A percentile compares a stretch with the other conserved stretches of the same genome.
These are phyloP conservation scores for Chalcis sispes DNA, from an alignment of 2,888 invertebrate species.

Conservation along the genomic window DNA sequence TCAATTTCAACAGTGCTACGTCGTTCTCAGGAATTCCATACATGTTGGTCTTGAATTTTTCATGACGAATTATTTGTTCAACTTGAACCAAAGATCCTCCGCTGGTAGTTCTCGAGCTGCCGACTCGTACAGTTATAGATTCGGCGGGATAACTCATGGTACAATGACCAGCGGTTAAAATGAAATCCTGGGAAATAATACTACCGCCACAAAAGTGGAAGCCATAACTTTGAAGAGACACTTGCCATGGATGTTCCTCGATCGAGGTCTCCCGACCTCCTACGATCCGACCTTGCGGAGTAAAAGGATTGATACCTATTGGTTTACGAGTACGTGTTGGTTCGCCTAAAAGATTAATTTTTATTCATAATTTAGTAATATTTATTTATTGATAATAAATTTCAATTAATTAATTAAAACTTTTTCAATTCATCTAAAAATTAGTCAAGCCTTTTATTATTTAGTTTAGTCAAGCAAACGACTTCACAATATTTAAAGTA, in stretches of 20 bases:
- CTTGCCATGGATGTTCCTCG: constrained; percentile 74
- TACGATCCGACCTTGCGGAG: constrained; percentile 76
- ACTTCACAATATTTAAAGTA: too few species aligned
- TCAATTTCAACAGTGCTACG: constrained; percentile 78
- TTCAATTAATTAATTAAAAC: too few species aligned
- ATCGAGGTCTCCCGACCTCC: constrained; percentile 77
- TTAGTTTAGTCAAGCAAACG: too few species aligned
- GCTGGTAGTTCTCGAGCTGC: constrained; percentile 74
- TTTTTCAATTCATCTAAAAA: too few species aligned
- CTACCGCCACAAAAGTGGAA: constrained; percentile 77
- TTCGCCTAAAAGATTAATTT: constrained; percentile 33
- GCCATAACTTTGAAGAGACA: constrained; percentile 75
- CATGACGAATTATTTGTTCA: constrained; percentile 76
- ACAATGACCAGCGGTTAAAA: constrained; percentile 81
- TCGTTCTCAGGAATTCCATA: constrained; percentile 77
- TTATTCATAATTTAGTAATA: too few species aligned
- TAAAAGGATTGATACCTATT: constrained; percentile 37
- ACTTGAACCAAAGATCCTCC: constrained; percentile 78
- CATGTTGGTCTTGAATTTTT: constrained; percentile 76
- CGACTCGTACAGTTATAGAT: constrained; percentile 72
- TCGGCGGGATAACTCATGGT: constrained; percentile 43
- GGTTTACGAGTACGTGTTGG: not conserved
- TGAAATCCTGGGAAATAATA: constrained; percentile 75
- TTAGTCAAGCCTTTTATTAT: too few species aligned
- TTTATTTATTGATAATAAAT: too few species aligned